Conservation (phyloP, 1,140 invertebrate genomes). For the Bombus waltoni region DNA sequence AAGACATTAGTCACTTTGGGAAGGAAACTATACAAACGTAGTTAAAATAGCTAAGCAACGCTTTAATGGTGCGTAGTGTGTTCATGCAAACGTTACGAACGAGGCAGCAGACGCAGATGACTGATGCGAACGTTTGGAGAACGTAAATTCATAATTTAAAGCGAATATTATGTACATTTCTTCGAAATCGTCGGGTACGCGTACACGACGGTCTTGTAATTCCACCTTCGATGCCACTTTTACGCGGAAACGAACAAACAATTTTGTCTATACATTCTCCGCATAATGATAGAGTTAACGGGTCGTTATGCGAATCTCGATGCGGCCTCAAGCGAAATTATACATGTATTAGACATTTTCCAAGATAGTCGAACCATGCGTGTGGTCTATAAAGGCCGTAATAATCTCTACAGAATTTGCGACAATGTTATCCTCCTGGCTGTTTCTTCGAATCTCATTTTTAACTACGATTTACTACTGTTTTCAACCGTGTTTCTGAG, state of each 20-base stretch:
- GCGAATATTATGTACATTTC: conserved; percentile 8
- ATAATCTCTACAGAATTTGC: neutral
- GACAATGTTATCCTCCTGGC: neutral
- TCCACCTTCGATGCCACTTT: conserved; percentile 22
- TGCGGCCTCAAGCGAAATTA: conserved; percentile 7
- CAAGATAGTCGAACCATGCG: neutral
- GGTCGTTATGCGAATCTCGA: conserved; percentile 15
- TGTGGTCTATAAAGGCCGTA: conserved; percentile 14
- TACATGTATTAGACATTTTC: conserved; percentile 30
- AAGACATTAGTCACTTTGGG: no score
- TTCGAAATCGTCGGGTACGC: neutral
- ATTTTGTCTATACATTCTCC: conserved; percentile 6
- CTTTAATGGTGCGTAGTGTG: neutral
- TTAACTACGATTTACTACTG: neutral
- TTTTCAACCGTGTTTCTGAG: neutral
- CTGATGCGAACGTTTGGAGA: neutral
- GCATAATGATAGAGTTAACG: conserved; percentile 37
- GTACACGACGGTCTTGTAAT: conserved; percentile 3
- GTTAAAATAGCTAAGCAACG: neutral
- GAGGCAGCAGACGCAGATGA: neutral
- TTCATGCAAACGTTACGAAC: neutral
- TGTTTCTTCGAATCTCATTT: neutral
- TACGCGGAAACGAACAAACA: conserved; percentile 15
- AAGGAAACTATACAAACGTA: neutral
- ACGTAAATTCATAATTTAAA: conserved; percentile 20